phyloP scores from a whole-genome alignment of 2,888 invertebrate genomes.

The Dicyrtoma fusca region DNA sequence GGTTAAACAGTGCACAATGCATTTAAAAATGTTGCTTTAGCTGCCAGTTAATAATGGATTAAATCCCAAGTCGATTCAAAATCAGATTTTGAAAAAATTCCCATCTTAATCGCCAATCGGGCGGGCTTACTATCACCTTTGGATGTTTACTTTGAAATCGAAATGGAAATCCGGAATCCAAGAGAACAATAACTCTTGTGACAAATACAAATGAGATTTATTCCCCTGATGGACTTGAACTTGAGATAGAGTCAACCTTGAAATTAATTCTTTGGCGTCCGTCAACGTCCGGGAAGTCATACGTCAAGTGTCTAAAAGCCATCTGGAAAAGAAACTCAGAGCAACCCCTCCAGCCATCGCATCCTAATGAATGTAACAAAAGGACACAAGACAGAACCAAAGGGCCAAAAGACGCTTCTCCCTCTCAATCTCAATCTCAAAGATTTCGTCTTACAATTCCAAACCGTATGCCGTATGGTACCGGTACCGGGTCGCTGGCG shows the following conservation, averaged over 20 bases:
- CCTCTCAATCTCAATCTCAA: slow-evolving; percentile 7
- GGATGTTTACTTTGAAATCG: too few species aligned
- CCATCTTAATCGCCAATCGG: too few species aligned
- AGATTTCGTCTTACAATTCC: too few species aligned
- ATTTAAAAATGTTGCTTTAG: too few species aligned
- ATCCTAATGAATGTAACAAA: slow-evolving; percentile 36
- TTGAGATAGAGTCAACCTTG: slow-evolving; percentile 33
- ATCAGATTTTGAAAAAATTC: too few species aligned
- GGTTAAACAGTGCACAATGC: too few species aligned
- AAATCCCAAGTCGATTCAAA: too few species aligned
- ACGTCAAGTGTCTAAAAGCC: slow-evolving; percentile 31
- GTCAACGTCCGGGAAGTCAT: slow-evolving; percentile 36
- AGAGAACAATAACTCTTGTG: neutral
- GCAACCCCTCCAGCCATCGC: slow-evolving; percentile 10
- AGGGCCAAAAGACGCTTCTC: slow-evolving; percentile 15
- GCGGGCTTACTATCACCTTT: too few species aligned
- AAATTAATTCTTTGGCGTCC: slow-evolving; percentile 34
- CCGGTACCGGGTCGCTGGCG: neutral
- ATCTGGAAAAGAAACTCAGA: slow-evolving; percentile 1
- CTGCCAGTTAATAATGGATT: too few species aligned
- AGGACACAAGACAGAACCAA: slow-evolving; percentile 14
- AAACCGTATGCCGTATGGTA: too few species aligned
- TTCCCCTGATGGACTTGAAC: slow-evolving; percentile 25
- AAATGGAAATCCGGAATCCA: too few species aligned
- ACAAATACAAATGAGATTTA: slow-evolving; percentile 32